Base-by-base conservation (phyloP, 2,888 invertebrate species). In the Leptopilina syphax region DNA sequence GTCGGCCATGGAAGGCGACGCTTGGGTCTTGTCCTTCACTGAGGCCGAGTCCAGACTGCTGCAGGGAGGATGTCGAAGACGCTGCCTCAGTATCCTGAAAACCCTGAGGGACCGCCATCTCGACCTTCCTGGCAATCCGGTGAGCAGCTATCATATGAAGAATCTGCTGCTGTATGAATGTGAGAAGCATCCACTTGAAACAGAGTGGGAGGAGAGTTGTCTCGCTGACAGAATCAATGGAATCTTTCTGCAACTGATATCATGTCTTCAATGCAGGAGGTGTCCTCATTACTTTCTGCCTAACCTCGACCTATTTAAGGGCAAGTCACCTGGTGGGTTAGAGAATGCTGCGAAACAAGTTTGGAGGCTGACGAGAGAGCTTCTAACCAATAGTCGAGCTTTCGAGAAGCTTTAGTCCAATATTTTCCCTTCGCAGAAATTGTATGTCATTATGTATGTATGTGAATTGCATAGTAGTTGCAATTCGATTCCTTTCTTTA, bases 211-310 rank as follows among this genome's bases (percentile, higher is more conserved):
- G 92, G 98, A 98, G 91, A 94, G 95, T 1, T 96, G 96, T 84
- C 94, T 98, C 82, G 98, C 97, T 0, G 98, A 98, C 92, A 94
- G 98, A 77, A 96, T 98, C 88, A 97, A 97, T 92, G 98, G 98
- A 1, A 97, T 98, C 84, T 96, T 98, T 85, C 94, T 99, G 84
- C 98, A 99, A 93, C 93, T 98, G 88, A 98, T 63, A 24, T 98
- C 77, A 13, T 98, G 98, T 91, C 94, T 99, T 84, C 98, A 99
- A 92, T 98, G 98, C 91, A 95, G 98, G 73, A 94, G 97, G 78
- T 98, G 98, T 92, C 98, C 98, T 44, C 98, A 98, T 92, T 98
- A 98, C 91, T 98, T 98, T 93, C 94, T 98, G 81, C 98, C 98
- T 13, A 96, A 96, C 88, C 94, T 98, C 89, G 98, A 98, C 92